Base-by-base conservation (phyloP, 2,113 vertebrate genomes). In the Bombycilla garrulus region DNA sequence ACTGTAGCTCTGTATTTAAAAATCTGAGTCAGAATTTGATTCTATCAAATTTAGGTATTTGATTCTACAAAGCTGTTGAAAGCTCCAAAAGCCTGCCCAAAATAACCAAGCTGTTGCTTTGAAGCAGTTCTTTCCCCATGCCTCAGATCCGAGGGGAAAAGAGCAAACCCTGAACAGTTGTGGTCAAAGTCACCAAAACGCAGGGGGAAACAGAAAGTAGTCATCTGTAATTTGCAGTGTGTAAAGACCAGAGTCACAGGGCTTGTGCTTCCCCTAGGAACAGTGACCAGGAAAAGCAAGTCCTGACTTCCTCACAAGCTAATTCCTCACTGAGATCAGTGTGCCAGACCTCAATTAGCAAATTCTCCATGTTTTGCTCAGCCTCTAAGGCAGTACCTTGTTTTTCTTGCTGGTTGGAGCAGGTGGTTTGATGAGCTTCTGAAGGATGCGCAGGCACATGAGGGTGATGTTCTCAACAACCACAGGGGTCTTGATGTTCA, bases 401-500 rank as follows among this genome's bases (percentile, higher is more conserved):
- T 99, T 99, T 95, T 99, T 99, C 98, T 99, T 99, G 99, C 99
- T 99, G 64, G 99, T 99, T n/a, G 99, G 99, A 44, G 99, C 98
- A 77, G 99, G 99, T 5, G 99, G 99, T 86, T 99, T 99, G 91
- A 99, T 99, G 76, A 99, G 98, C 94, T 99, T 99, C 95, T 99
- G 99, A 21, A 99, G 97, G 95, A 99, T 99, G 96, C 99, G 98
- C 97, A 99, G 98, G 96, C 99, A 99, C 99, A 99, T 99, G 74
- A 99, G 98, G 29, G 99, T 99, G 92, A 99, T 99, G 97, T 99
- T 99, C 90, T 99, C 99, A 72, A 99, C 99, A n/a, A 99, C 99
- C 36, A 99, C 99, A 0, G 99, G 99, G 5, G 99, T 99, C 97
- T 99, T 99, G 85, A 99, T 99, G 95, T 99, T 99, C 96, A 99